Base-by-base conservation (phyloP, 2,888 invertebrate species). In the Nasonia oneida region DNA sequence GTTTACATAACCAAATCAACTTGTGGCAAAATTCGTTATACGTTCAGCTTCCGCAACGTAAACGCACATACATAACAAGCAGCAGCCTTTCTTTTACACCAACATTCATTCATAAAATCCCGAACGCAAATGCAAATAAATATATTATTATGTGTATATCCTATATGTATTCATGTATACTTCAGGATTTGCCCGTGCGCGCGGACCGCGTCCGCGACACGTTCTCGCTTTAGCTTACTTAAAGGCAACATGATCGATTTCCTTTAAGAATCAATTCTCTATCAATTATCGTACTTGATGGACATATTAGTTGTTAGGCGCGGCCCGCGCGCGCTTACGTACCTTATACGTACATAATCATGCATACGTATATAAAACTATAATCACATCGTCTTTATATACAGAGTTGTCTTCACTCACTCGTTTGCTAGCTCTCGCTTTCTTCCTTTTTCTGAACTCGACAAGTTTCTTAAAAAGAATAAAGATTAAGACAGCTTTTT, bases 71-170 rank as follows among this genome's bases (percentile, higher is more conserved):
- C 73, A 73, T 64, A 85, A 82, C 74, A 85, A 79, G 82, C 78
- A 53, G 42, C 14, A 82, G 64, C 50, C 23, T 77, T n/a, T 61
- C 67, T 39, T 47, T 61, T 29, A 37, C 71, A 15, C 29, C n/a
- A 15, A 33, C 64, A 39, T 37, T 79, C 83, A 23, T 42, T 74
- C 82, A 37, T n/a, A 85, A 67, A 33, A 79, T 61, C 64, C 42
- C 81, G 85, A 74, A 88, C 86, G 87, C 90, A 90, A 90, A 89
- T 89, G 89, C 90, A 90, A 91, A 91, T 91, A 91, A 91, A 91
- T 91, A 91, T 91, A 90, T 87, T 75, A 87, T 78, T 84, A 64
- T 86, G 81, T 73, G 10, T 23, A 73, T 14, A 53, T n/a, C 10
- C 42, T 42, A 42, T 82, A 76, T 53, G 39, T n/a, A n/a, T 81